These are phyloP conservation scores for Hydrocynus forskahlii DNA, from an alignment of 2,797 vertebrate genomes.

Conservation along the genomic window DNA sequence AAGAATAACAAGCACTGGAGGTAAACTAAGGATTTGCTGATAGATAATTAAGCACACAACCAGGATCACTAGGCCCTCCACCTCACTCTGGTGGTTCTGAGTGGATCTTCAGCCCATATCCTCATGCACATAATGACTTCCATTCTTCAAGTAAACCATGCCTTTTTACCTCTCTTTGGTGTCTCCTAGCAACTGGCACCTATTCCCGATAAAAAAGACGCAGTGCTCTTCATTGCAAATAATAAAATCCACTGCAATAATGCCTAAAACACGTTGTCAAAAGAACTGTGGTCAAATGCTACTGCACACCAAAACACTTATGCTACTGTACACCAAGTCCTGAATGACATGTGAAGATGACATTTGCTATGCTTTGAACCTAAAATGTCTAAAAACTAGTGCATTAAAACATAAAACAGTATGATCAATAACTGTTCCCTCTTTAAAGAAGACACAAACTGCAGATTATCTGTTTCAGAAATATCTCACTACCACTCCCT, in stretches of 20 bases:
- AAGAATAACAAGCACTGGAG: neutral
- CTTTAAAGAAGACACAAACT: too few species aligned
- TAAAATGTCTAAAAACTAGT: neutral
- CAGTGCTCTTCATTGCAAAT: conserved; percentile 54
- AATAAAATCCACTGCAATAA: conserved; percentile 13
- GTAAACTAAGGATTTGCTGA: neutral
- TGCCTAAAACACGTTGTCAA: neutral
- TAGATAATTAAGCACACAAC: conserved; percentile 6
- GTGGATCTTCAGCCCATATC: conserved; percentile 39
- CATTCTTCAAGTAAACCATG: conserved; percentile 52
- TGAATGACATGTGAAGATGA: neutral
- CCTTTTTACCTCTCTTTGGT: conserved; percentile 60
- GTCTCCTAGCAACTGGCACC: conserved; percentile 79
- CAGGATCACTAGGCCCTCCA: neutral
- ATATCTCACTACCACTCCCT: neutral
- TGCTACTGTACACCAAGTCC: neutral
- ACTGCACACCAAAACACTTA: neutral
- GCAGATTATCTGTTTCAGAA: neutral
- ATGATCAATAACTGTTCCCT: neutral
- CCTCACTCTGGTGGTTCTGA: conserved; percentile 1
- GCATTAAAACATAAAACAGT: neutral
- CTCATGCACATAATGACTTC: conserved; percentile 42
- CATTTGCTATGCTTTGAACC: too few species aligned
- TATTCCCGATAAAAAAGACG: conserved; percentile 62
- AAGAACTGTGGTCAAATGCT: neutral